These are phyloP conservation scores for Antechinus stuartii DNA, from an alignment of 2,113 vertebrate species.

Conservation along the genomic window DNA sequence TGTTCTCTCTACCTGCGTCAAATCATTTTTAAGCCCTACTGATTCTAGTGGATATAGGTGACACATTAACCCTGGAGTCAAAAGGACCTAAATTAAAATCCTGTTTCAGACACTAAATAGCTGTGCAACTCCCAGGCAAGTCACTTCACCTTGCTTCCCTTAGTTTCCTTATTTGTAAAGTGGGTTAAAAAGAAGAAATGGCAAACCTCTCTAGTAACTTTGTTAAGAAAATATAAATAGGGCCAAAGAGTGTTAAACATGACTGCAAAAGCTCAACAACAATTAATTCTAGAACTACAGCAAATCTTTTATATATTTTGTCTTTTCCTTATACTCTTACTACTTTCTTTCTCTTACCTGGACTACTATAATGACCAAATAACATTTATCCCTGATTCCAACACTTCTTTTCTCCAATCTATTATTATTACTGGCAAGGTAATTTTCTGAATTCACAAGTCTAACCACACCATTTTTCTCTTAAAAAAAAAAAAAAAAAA, in stretches of 20 bases:
- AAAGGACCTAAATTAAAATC: not conserved
- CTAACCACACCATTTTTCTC: not conserved
- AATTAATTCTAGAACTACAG: not conserved
- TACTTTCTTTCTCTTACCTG: not conserved
- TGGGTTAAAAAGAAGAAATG: not conserved
- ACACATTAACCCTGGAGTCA: not conserved
- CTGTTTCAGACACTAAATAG: not conserved
- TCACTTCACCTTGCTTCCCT: not conserved
- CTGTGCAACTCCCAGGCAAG: not conserved
- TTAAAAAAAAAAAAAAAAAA: not conserved
- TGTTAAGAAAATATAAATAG: too few relatives aligned
- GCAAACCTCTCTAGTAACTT: not conserved
- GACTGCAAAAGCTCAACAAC: too few relatives aligned
- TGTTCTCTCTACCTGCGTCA: not conserved
- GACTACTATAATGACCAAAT: not conserved
- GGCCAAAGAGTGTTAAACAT: too few relatives aligned
- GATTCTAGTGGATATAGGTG: not conserved
- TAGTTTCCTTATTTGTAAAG: not conserved
- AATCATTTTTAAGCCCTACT: not conserved
- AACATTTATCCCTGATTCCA: not conserved
- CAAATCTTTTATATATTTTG: not conserved
- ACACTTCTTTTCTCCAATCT: not conserved
- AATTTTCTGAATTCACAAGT: not conserved
- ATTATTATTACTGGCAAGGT: not conserved
- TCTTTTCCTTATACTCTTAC: not conserved